Base-by-base conservation (phyloP, 1,140 invertebrate genomes). In the Ridgeia piscesae region DNA sequence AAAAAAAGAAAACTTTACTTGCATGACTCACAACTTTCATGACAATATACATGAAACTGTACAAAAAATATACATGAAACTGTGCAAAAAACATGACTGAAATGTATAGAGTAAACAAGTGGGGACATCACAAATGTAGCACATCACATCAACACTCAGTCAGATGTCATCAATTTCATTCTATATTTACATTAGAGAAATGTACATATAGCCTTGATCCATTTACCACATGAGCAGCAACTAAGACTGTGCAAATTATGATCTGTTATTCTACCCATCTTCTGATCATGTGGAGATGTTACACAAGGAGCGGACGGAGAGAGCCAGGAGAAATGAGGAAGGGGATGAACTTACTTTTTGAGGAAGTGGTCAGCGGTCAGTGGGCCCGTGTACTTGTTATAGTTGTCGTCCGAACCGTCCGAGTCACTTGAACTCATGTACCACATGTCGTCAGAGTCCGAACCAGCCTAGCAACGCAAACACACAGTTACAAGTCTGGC, bases 291-390 rank as follows among this genome's bases (percentile, higher is more conserved):
- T 6, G 4, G 42, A 42, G 11, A 42, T 4, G 42, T n/a, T n/a
- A 42, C 42, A 4, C 58, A 77, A 0, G 58, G 58, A 0, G 17
- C 14, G 6, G 17, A 21, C 11, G 17, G 58, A 77, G 0, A 14
- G 58, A 77, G 4, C 4, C 42, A 77, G 58, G 58, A 21, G 27
- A 77, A 77, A 4, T 33, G n/a, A n/a, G n/a, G n/a, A n/a, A n/a
- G n/a, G n/a, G 34, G 11, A 91, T 42, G 89, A 17, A 91, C 90
- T 2, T 42, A 93, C 92, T 93, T 92, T 35, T 93, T 93, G 48
- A 92, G 34, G 91, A 93, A 93, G 35, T 92, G 91, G 35, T 92
- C 92, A 0, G 93, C 93, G 17, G 93, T 93, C 92, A 93, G 90
- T 17, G 34, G 42, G 33, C 89, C 91, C 6, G 35, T 58, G 88